Evolutionary conservation across 2,113 vertebrate genomes (phyloP).

Genomic region (Calypte anna): DNA sequence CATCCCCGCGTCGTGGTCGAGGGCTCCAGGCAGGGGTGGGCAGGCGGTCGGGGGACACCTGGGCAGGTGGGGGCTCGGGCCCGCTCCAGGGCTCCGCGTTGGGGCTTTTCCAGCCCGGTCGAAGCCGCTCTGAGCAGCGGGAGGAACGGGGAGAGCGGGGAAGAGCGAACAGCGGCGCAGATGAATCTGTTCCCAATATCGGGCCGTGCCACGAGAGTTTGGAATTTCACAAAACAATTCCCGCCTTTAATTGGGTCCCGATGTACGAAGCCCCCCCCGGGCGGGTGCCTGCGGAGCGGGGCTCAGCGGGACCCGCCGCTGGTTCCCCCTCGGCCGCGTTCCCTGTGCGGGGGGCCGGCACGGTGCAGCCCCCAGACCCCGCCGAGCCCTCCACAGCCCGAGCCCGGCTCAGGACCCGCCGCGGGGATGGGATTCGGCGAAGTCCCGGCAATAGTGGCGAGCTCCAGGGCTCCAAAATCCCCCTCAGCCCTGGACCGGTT

Average conservation of each 20-base stretch:
- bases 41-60: not conserved
- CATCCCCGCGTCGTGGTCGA: too few species aligned
- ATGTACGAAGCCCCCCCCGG: not conserved
- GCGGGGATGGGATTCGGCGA: fast-evolving
- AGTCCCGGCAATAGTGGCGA: not conserved
- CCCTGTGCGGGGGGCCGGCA: not conserved
- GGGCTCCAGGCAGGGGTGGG: fast-evolving
- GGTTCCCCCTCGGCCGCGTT: not conserved
- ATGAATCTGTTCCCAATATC: constrained; percentile 81
- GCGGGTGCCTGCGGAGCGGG: not conserved
- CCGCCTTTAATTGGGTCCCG: constrained; percentile 48
- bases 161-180: not conserved
- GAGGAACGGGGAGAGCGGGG: not conserved
- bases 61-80: not conserved
- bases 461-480: not conserved
- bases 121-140: constrained; percentile 64
- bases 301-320: not conserved
- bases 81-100: constrained; percentile 14
- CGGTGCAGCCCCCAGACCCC: fast-evolving
- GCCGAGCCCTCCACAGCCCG: not conserved
- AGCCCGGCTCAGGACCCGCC: too few species aligned
- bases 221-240: constrained; percentile 55
- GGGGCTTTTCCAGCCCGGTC: constrained; percentile 69
- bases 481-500: fast-evolving
- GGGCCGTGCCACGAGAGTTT: constrained; percentile 67